A percentile compares a stretch with the other conserved stretches of the same genome.
phyloP scores from a whole-genome alignment of 1,140 invertebrate genomes.

The Micrasema longulum region DNA sequence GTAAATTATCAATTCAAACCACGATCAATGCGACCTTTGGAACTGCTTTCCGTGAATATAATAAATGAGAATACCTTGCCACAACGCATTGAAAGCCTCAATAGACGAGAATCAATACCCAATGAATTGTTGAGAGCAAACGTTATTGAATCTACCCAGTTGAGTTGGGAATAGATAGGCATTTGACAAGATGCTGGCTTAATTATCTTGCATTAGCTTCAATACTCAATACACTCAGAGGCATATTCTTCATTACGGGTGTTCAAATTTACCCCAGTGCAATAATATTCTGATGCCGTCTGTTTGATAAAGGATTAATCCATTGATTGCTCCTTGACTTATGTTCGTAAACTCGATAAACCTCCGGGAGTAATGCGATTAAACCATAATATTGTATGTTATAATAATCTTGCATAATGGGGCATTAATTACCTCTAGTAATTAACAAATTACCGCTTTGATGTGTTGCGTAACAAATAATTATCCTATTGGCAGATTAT shows the following conservation, averaged over 20 bases:
- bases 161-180: slow-evolving; percentile 19
- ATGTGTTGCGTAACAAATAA: background rate
- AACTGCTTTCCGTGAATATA: slow-evolving; percentile 24
- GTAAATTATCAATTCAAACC: slow-evolving; percentile 31
- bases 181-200: slow-evolving; percentile 31
- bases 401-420: slow-evolving; percentile 2
- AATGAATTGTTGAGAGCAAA: slow-evolving; percentile 33
- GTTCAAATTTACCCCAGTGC: no score
- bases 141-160: slow-evolving; percentile 34
- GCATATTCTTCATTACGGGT: no score
- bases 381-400: background rate
- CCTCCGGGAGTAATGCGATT: slow-evolving; percentile 3
- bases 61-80: slow-evolving; percentile 32
- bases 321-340: no score
- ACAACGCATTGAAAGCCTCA: slow-evolving; percentile 30
- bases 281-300: no score
- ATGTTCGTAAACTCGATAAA: background rate
- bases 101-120: slow-evolving; percentile 32
- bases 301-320: no score
- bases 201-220: slow-evolving; percentile 40
- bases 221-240: no score
- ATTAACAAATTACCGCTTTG: background rate
- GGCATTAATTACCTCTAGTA: background rate
- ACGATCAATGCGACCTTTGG: slow-evolving; percentile 24
- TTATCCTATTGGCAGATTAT: background rate